Evolutionary conservation across 2,113 vertebrate genomes (phyloP), one percentile per base, ranked within the genome.

Genomic region (Eurystomus gularis): DNA sequence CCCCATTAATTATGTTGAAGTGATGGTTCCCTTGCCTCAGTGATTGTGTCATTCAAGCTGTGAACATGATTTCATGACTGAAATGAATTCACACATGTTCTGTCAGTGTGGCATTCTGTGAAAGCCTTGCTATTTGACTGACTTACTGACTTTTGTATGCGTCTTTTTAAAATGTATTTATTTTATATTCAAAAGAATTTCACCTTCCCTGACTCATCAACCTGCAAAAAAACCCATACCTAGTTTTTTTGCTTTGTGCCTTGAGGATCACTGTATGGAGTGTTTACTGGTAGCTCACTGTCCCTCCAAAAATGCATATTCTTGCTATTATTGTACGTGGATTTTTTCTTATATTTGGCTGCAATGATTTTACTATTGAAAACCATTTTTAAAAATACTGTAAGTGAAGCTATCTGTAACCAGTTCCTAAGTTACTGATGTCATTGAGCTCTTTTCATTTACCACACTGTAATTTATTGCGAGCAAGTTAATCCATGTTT

Each of bases 1-100:
- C 97, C 99, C 99, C 91, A 98, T 99, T 96, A 99, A 98, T 97
- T 99, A 99, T 55, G 99, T 99, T 52, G 98, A 99, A 71, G 98
- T 99, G 86, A 97, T 99, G 8, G 98, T 99, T 92, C 98, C 99
- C 76, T 98, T 99, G 94, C 99, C 99, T 65, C 98, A 99, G 98
- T 99, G 98, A 97, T 91, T 26, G 39, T 93, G 93, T 94, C 69
- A 89, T 94, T 89, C 20, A 73, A 76, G 82, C 95, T 90, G 69
- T 60, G 96, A 96, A 97, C 55, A 12, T 79, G 68, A 93, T 95
- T 97, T 96, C 86, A 26, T 96, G 86, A 97, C 93, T 71, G 94
- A 97, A 97, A 95, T 70, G 87, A 96, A 96, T 96, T 97, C 94
- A 96, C 96, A 82, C 96, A 86, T 97, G 97, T 97, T 97, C 95